Conservation (phyloP, 2,888 invertebrate species). For the Synanthedon andrenaeformis region DNA sequence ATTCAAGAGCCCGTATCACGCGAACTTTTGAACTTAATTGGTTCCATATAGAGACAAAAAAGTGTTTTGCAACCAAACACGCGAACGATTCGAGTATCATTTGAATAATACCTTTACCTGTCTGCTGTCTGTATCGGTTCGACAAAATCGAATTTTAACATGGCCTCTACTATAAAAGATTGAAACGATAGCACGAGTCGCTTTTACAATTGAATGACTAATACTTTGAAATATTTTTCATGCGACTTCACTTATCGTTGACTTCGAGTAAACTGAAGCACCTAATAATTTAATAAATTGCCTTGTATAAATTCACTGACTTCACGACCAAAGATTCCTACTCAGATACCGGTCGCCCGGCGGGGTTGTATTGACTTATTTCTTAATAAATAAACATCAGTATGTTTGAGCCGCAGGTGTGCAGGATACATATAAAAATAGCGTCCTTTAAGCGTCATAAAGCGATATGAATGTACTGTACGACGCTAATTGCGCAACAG, state of each 20-base stretch:
- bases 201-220: not conserved
- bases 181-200: not conserved
- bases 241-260: not conserved
- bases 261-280: not conserved
- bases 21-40: conserved; percentile 49
- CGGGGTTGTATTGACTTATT: conserved; percentile 30
- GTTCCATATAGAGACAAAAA: conserved; percentile 52
- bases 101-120: conserved; percentile 57
- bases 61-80: conserved; percentile 50
- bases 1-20: conserved; percentile 52
- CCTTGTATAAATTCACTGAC: conserved; percentile 10
- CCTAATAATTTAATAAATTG: not conserved
- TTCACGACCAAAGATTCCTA: conserved; percentile 12
- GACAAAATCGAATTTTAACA: conserved; percentile 29
- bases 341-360: conserved; percentile 15
- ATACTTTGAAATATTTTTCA: not conserved
- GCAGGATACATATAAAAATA: conserved; percentile 21
- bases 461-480: conserved; percentile 17
- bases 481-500: conserved; percentile 28
- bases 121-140: conserved; percentile 40
- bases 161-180: conserved; percentile 18
- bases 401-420: conserved; percentile 27
- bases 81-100: conserved; percentile 42
- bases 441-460: conserved; percentile 24
- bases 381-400: conserved; percentile 28